phyloP scores from a whole-genome alignment of 2,888 invertebrate genomes.

The Andrena hattorfiana region DNA sequence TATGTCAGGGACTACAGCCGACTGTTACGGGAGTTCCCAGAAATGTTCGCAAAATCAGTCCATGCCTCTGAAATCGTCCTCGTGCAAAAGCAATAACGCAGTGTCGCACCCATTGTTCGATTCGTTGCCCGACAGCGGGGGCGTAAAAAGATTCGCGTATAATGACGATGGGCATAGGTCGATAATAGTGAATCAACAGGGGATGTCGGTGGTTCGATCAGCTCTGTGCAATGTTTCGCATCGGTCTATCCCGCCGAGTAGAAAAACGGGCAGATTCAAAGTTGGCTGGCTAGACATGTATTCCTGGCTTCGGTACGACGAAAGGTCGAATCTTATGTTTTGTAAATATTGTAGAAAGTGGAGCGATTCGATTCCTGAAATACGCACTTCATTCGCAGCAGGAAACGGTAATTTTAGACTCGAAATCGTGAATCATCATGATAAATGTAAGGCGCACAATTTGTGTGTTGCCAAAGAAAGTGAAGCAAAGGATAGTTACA shows the following conservation, averaged over 20 bases:
- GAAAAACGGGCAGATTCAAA: slow-evolving; percentile 89
- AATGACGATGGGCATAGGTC: slow-evolving; percentile 45
- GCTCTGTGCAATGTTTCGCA: slow-evolving; percentile 65
- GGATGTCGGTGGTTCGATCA: slow-evolving; percentile 81
- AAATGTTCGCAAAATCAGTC: slow-evolving; percentile 51
- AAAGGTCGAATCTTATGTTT: slow-evolving; percentile 89
- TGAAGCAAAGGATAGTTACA: slow-evolving; percentile 53
- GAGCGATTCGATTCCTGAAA: slow-evolving; percentile 89
- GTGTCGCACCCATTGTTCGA: slow-evolving; percentile 35
- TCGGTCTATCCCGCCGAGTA: slow-evolving; percentile 71
- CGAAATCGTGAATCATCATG: slow-evolving; percentile 92
- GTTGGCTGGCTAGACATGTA: slow-evolving; percentile 89
- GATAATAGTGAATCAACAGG: slow-evolving; percentile 68
- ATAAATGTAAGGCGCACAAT: slow-evolving; percentile 92
- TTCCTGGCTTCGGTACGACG: slow-evolving; percentile 91
- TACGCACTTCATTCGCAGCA: slow-evolving; percentile 92
- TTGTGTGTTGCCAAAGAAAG: slow-evolving; percentile 87
- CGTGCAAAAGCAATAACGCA: slow-evolving; percentile 38
- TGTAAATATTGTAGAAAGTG: slow-evolving; percentile 91
- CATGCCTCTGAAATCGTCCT: slow-evolving; percentile 35
- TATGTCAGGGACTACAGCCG: slow-evolving; percentile 68
- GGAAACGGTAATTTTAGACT: slow-evolving; percentile 91
- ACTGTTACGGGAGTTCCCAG: slow-evolving; percentile 52
- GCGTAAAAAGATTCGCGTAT: slow-evolving; percentile 35
- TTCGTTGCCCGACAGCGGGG: slow-evolving; percentile 47